Percentiles rank a stretch among this genome's conserved stretches.
Conservation (phyloP, 1,140 invertebrate species). For the Caenorhabditis tropicalis region DNA sequence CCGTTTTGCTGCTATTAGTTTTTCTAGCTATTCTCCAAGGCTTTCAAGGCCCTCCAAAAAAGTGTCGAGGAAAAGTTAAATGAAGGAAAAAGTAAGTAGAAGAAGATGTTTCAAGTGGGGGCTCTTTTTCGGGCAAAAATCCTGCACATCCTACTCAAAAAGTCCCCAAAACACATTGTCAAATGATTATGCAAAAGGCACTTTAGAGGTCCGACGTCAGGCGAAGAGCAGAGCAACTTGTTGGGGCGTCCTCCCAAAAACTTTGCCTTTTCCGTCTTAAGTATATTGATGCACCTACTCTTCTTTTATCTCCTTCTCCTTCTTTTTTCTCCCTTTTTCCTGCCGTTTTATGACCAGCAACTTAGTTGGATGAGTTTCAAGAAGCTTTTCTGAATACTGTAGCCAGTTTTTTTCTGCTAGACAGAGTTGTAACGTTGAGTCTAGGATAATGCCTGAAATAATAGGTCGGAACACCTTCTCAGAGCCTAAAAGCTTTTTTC, state of each 20-base stretch:
- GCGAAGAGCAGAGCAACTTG: not conserved
- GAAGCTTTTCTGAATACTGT: too few relatives aligned
- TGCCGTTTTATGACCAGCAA: not conserved
- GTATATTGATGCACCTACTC: constrained; percentile 33
- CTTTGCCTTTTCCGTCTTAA: constrained; percentile 33
- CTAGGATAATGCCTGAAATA: not conserved
- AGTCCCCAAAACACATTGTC: constrained; percentile 40
- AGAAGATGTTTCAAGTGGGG: not conserved
- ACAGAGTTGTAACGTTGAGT: too few relatives aligned
- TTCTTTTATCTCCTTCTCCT: constrained; percentile 4
- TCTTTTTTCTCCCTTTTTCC: not conserved
- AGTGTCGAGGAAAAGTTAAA: not conserved
- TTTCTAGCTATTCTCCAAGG: not conserved
- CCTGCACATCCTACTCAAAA: constrained; percentile 13
- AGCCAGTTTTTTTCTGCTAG: too few relatives aligned
- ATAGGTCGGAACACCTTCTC: not conserved
- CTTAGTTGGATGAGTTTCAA: not conserved
- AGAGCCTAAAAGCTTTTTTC: not conserved
- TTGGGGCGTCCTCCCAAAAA: constrained; percentile 21
- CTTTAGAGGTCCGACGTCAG: constrained; percentile 17
- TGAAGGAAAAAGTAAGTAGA: constrained; percentile 34
- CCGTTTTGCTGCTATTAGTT: not conserved
- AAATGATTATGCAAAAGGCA: constrained; percentile 41
- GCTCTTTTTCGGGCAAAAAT: not conserved
- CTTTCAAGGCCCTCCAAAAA: not conserved